Conservation (phyloP, 1,140 invertebrate species). For the Drosophila malerkotliana region DNA sequence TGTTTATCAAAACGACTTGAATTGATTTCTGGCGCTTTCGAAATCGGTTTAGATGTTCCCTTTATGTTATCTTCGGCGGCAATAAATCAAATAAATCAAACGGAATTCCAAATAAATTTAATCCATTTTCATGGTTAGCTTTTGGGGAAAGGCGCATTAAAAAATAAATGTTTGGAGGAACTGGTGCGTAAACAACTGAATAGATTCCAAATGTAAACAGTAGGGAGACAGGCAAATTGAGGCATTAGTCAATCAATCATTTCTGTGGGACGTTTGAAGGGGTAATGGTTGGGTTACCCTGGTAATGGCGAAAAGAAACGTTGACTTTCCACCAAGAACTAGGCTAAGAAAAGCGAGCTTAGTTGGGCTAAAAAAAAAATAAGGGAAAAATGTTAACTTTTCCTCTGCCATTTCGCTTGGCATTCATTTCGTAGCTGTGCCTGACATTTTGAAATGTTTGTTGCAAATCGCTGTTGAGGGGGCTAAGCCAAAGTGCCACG, state of each 20-base stretch:
- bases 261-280: background rate
- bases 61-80: constrained; percentile 25
- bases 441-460: constrained; percentile 80
- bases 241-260: constrained; percentile 54
- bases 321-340: constrained; percentile 20
- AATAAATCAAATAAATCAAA: constrained; percentile 71
- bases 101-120: constrained; percentile 61
- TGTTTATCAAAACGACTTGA: constrained; percentile 64
- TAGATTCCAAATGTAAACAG: constrained; percentile 62
- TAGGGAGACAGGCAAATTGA: constrained; percentile 42
- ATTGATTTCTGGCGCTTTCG: constrained; percentile 26
- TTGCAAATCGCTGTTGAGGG: constrained; percentile 58
- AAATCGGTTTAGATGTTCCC: constrained; percentile 24
- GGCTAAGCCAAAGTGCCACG: constrained; percentile 36
- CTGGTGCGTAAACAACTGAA: constrained; percentile 53
- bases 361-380: constrained; percentile 6
- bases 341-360: constrained; percentile 45
- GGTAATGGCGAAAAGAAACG: constrained; percentile 11
- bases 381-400: constrained; percentile 20
- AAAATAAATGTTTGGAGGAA: constrained; percentile 52
- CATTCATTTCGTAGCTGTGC: constrained; percentile 63
- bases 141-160: constrained; percentile 36
- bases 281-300: constrained; percentile 21
- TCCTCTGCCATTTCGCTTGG: constrained; percentile 53
- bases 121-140: constrained; percentile 62